Conservation (phyloP, 2,113 vertebrate species). For the Megaptera novaeangliae region DNA sequence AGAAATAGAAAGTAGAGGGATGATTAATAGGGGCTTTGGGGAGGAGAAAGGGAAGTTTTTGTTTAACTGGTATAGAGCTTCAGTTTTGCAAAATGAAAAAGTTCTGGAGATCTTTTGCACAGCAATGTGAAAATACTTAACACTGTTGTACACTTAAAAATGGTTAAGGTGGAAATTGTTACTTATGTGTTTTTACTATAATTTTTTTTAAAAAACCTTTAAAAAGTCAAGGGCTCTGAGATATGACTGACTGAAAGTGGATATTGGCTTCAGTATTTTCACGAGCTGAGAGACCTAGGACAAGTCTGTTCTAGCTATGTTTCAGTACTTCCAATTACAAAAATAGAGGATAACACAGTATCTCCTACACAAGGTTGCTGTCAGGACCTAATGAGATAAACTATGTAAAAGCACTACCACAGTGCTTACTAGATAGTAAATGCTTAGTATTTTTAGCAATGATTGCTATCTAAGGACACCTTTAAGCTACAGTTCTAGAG, state of each 20-base stretch:
- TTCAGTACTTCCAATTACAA: neutral
- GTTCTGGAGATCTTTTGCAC: neutral
- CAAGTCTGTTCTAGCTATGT: neutral
- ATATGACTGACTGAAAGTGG: neutral
- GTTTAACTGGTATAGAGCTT: neutral
- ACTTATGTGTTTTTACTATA: neutral
- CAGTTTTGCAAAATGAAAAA: neutral
- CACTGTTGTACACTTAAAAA: neutral
- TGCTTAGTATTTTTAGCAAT: neutral
- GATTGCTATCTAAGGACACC: neutral
- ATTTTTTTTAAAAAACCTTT: neutral
- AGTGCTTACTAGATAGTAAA: neutral
- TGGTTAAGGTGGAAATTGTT: neutral
- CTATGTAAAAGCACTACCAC: neutral
- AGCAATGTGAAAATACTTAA: neutral
- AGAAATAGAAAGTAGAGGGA: neutral
- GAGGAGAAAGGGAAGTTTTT: neutral
- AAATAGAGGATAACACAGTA: neutral
- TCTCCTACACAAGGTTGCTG: neutral
- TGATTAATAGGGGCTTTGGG: neutral
- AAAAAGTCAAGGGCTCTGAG: neutral
- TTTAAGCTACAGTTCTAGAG: neutral
- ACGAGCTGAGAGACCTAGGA: neutral
- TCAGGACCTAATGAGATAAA: neutral
- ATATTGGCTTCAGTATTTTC: neutral